Base-by-base conservation (phyloP, 2,797 vertebrate genomes). In the Sebastes iracundus region DNA sequence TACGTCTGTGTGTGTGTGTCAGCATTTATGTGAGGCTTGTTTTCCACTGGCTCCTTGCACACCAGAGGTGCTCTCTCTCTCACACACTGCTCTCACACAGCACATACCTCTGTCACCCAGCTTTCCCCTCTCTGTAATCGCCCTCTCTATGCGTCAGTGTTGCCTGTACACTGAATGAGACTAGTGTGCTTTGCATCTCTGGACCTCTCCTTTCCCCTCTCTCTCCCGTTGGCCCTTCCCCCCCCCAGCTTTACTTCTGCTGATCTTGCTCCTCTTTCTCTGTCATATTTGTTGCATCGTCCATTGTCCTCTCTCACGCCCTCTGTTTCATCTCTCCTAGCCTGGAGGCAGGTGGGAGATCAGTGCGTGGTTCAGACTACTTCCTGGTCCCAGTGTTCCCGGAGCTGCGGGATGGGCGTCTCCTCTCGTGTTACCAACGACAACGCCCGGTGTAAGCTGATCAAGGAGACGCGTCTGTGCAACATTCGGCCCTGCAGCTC, bases 381-480 rank as follows among this genome's bases (percentile, higher is more conserved):
- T 14, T 94, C 93, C 83, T 97, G 97, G 96, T 96, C 97, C 3
- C 94, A 93, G 49, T 97, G 97, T 83, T 97, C 97, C 1, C 95
- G 96, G 81, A 96, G 93, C 86, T 97, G 97, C n/a, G 96, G 96
- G 64, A 95, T 96, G 94, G 97, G 96, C 16, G 87, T 97, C 56
- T 97, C 97, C 27, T 96, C 95, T 33, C 95, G 96, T 0, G 90
- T 97, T 83, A 96, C 96, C 92, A 97, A 96, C 9, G 93, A 97
- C 87, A 97, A 97, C 71, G 91, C 87, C 28, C 92, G 92, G 49
- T 97, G 97, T 87, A 97, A 97, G 78, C 92, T 96, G 87, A 87
- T 94, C 87, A 96, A 96, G 88, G 96, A 97, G 92, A 96, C 95
- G 0, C 95, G 95, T 1, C 94, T 97, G 67, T 97, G 97, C 90